Evolutionary conservation across 2,888 invertebrate genomes (phyloP).

Genomic region (Hedya salicella): DNA sequence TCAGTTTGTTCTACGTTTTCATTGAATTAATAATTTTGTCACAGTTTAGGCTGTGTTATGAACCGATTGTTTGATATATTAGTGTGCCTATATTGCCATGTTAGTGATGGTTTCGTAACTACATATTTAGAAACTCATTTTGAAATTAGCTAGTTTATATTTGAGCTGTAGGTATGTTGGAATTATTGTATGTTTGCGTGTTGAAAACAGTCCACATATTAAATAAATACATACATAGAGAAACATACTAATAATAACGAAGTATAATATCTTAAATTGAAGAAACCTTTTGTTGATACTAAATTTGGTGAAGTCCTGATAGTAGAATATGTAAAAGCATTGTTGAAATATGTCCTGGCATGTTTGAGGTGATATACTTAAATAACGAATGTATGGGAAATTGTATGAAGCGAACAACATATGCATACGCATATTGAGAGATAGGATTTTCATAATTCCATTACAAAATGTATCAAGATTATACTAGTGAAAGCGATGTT

Average conservation of each 20-base stretch:
- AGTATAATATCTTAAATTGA: constrained; percentile 42
- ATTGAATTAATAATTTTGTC: too few relatives aligned
- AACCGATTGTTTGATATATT: too few relatives aligned
- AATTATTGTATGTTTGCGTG: constrained; percentile 25
- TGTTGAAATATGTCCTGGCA: constrained; percentile 14
- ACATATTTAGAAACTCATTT: too few relatives aligned
- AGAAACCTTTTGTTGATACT: constrained; percentile 9
- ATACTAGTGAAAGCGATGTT: constrained; percentile 46
- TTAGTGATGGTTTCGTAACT: too few relatives aligned
- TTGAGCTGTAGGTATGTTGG: too few relatives aligned
- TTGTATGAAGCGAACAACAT: constrained; percentile 37
- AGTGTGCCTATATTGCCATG: too few relatives aligned
- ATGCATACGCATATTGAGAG: constrained; percentile 76
- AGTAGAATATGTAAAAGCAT: constrained; percentile 18
- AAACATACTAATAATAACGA: constrained; percentile 51
- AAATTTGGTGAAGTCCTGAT: constrained; percentile 2
- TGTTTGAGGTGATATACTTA: constrained; percentile 14
- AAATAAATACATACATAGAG: constrained; percentile 53
- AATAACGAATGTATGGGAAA: constrained; percentile 12
- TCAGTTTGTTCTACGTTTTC: too few relatives aligned
- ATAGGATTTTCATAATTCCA: constrained; percentile 71
- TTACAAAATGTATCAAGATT: constrained; percentile 57
- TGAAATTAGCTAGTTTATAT: too few relatives aligned
- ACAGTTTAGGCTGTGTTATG: background rate
- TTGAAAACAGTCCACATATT: constrained; percentile 37